These are phyloP conservation scores for Pteropus alecto DNA, from an alignment of 2,113 vertebrate genomes.

Conservation along the genomic window DNA sequence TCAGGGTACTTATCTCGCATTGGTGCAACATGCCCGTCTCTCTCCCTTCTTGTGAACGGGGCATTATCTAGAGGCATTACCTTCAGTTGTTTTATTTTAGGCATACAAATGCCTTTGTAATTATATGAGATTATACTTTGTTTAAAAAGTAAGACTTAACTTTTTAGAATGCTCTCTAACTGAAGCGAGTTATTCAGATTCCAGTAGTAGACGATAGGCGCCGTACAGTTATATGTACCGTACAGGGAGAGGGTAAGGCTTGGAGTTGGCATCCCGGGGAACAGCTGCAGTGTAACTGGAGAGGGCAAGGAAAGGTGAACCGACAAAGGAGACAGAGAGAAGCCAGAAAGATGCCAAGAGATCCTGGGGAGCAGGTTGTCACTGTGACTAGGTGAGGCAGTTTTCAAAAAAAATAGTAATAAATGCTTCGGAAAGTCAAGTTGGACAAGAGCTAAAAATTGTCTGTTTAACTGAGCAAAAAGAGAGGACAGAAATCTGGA, in stretches of 20 bases:
- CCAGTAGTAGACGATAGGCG: no score
- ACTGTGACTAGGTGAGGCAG: background rate
- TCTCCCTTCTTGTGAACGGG: background rate
- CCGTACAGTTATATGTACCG: rapidly evolving
- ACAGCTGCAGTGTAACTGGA: rapidly evolving
- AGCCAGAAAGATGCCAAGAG: background rate
- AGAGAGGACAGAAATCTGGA: background rate
- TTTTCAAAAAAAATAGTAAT: background rate
- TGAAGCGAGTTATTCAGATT: background rate
- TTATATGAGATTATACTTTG: background rate
- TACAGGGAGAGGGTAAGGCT: background rate
- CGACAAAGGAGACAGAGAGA: background rate
- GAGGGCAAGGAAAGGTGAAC: background rate
- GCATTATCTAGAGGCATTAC: background rate
- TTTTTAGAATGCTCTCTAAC: background rate
- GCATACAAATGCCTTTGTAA: background rate
- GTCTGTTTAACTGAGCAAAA: background rate
- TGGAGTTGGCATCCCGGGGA: background rate
- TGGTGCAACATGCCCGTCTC: background rate
- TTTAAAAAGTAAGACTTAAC: background rate
- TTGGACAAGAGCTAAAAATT: background rate
- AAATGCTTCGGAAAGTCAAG: background rate
- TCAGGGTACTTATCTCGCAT: background rate
- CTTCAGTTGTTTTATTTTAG: background rate
- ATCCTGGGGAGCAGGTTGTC: background rate